Base-by-base conservation (phyloP, 64 coral and sea anemone species). In the Exaiptasia diaphana region DNA sequence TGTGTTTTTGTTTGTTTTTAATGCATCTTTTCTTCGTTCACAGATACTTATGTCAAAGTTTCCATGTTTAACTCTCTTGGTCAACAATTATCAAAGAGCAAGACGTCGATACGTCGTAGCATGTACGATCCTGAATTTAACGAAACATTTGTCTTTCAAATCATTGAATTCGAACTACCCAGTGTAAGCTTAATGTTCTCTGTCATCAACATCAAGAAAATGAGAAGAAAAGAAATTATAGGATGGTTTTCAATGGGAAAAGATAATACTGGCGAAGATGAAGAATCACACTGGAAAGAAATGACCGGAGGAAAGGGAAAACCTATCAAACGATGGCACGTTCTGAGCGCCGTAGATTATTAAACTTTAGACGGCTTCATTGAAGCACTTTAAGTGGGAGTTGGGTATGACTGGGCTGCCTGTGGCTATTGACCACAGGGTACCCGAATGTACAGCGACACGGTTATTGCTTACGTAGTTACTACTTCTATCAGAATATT, bases 181-280 rank as follows among this genome's bases (percentile, higher is more conserved):
- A 99, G 95, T 55, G 95, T 99, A 35, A 99, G 95, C 79, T 71
- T 99, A 17, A 99, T 99, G 95, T 99, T 99, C 71, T 99, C 95
- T 15, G 90, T 99, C 9, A 75, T 99, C 7, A 99, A 99, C 85
- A 99, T 99, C 34, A 99, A 99, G 74, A 99, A 99, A 80, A 99
- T 99, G 95, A 82, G 95, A 44, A 41, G 95, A 30, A 99, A 99
- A 58, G 95, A 99, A 26, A 99, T 99, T 15, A 92, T 99, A 64
- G 95, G 95, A 3, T 99, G 95, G 95, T 99, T 99, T 64, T 99
- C 95, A 9, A 99, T 99, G 90, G 95, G 95, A 1, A 78, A 83
- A 10, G 95, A 99, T 68, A 99, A 92, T 41, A 99, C 95, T 18
- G 95, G 95, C 1, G 95, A 99, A 33, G 90, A 93, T 10, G 95